Conservation (phyloP, 2,113 vertebrate species). For the Ptychochromis oligacanthus region DNA sequence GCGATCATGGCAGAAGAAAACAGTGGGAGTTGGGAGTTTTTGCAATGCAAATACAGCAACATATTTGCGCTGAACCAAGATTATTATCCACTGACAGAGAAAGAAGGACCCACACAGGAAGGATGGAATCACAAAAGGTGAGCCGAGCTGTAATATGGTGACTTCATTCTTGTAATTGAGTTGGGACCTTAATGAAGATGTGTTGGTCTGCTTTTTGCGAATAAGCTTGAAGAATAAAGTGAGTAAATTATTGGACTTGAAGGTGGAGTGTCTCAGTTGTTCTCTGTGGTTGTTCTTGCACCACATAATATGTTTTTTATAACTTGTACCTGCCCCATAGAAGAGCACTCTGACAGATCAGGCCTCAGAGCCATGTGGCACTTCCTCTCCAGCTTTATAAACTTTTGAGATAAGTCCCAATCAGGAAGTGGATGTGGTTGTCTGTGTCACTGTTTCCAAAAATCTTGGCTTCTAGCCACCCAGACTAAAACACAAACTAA, state of each 20-base stretch:
- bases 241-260: no score
- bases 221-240: neutral
- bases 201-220: neutral
- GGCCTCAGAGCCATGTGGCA: neutral
- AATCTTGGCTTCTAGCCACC: no score
- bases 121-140: neutral
- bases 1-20: neutral
- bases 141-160: neutral
- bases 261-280: accelerated
- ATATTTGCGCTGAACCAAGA: neutral
- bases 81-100: neutral
- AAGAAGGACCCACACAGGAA: neutral
- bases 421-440: neutral
- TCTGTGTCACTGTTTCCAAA: neutral
- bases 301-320: neutral
- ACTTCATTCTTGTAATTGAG: no score
- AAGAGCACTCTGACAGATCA: accelerated
- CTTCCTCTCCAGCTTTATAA: no score
- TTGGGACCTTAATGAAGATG: no score
- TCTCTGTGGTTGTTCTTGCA: neutral
- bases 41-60: neutral
- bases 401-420: neutral
- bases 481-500: neutral
- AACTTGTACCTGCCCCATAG: no score
- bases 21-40: neutral